Evolutionary conservation across 1,140 invertebrate genomes (phyloP).

Genomic region (Zaprionus kolodkinae): DNA sequence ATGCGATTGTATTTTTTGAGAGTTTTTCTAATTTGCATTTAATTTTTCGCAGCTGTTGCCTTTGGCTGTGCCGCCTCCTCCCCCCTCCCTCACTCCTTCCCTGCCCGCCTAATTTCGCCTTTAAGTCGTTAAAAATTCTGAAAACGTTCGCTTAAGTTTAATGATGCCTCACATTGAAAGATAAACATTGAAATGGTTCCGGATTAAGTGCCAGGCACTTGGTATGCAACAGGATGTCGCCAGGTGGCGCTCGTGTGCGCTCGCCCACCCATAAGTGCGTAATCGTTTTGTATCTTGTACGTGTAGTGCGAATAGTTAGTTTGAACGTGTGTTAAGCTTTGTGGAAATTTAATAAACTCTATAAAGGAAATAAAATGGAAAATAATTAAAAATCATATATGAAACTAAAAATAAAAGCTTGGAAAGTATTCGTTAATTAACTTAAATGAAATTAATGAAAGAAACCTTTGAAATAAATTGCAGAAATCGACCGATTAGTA

Average conservation of each 20-base stretch:
- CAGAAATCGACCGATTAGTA: too few species aligned
- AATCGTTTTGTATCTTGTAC: not conserved
- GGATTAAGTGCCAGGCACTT: constrained; percentile 51
- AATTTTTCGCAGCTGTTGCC: constrained; percentile 82
- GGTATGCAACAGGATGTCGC: constrained; percentile 69
- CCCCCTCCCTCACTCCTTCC: too few species aligned
- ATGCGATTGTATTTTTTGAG: constrained; percentile 79
- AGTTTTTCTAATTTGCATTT: constrained; percentile 83
- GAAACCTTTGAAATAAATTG: too few species aligned
- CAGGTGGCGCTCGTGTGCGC: constrained; percentile 19
- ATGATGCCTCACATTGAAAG: constrained; percentile 72
- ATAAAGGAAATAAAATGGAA: too few species aligned
- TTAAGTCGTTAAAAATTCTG: constrained; percentile 77
- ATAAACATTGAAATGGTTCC: constrained; percentile 62
- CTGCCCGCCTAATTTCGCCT: constrained; percentile 41
- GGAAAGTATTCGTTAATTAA: too few species aligned
- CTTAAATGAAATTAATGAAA: too few species aligned
- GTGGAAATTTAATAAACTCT: not conserved
- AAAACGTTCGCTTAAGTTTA: constrained; percentile 73
- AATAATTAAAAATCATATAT: too few species aligned
- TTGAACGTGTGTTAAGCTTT: not conserved
- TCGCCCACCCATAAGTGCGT: not conserved
- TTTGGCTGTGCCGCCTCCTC: constrained; percentile 1
- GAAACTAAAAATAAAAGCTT: too few species aligned
- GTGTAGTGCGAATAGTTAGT: not conserved